Base-by-base conservation (phyloP, 2,113 vertebrate genomes). In the Sorex fumeus region DNA sequence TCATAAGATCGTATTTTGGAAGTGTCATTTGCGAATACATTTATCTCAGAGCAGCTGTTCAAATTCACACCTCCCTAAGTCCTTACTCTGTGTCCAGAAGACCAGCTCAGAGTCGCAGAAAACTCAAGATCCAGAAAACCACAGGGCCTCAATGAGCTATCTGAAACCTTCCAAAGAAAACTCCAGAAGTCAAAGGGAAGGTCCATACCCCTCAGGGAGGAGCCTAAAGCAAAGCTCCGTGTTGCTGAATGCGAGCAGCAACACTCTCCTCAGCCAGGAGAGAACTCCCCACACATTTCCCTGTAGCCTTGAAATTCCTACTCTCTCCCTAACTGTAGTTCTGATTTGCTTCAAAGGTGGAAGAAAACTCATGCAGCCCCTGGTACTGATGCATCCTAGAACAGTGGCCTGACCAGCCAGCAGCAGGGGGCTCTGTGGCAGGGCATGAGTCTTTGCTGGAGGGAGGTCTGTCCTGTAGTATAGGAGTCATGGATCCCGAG, bases 81-180 rank as follows among this genome's bases (percentile, higher is more conserved):
- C 69, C 86, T 71, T 79, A 86, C 71, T 30, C 16, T 77, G 66
- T 94, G 84, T 60, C 16, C 34, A 60, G 87, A 94, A 87, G 64
- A 74, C 6, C 8, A 70, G 36, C 27, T 66, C 66, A 8, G 78
- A 91, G 36, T 34, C 34, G 7, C 27, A 9, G 3, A 67, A 69
- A 79, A 43, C 19, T 40, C 66, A 60, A 91, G 67, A 60, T 1
- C 3, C 21, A 13, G 53, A 84, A 40, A 36, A 12, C 43, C n/a
- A 81, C 36, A 64, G 53, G 36, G 66, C 57, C 13, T 57, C 11
- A 50, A 70, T 82, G 32, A 90, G 36, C 8, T 36, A 81, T n/a
- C 71, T 79, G 82, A 76, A 93, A 45, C 1, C 2, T n/a, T 90
- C 53, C 45, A 36, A 79, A 82, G 5, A 25, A 75, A 50, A 18